These are phyloP conservation scores for Leptonema lineaticorne DNA, from an alignment of 1,140 invertebrate genomes.

Conservation along the genomic window DNA sequence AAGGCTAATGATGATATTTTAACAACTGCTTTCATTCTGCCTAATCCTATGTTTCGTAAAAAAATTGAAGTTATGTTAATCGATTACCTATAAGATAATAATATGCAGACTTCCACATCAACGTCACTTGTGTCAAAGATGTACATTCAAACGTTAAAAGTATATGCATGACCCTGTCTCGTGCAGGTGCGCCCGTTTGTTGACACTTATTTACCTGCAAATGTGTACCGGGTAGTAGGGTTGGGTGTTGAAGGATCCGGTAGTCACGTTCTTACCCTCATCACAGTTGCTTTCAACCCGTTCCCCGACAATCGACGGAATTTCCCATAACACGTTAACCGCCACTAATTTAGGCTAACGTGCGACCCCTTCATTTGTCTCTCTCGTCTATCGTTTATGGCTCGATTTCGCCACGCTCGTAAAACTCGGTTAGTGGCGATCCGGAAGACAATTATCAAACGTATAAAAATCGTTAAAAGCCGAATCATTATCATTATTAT, in stretches of 20 bases:
- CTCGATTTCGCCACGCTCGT: neutral
- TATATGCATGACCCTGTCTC: neutral
- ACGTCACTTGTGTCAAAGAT: too few relatives aligned
- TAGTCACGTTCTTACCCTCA: slow-evolving; percentile 12
- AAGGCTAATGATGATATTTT: too few relatives aligned
- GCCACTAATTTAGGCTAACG: slow-evolving; percentile 9
- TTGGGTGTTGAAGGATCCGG: neutral
- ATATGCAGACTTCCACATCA: too few relatives aligned
- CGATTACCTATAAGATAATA: too few relatives aligned
- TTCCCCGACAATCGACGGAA: slow-evolving; percentile 3
- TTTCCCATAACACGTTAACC: slow-evolving; percentile 16
- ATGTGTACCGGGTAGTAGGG: neutral
- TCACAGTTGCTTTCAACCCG: slow-evolving; percentile 15
- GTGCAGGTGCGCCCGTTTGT: slow-evolving; percentile 9
- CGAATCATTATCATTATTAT: too few relatives aligned
- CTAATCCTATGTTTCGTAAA: too few relatives aligned
- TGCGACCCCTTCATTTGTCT: slow-evolving; percentile 8
- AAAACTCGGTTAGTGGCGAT: neutral
- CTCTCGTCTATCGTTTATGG: neutral
- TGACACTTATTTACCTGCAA: slow-evolving; percentile 18
- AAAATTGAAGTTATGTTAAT: too few relatives aligned
- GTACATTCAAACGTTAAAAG: too few relatives aligned
- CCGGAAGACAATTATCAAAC: too few relatives aligned
- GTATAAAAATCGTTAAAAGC: too few relatives aligned
- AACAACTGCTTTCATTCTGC: too few relatives aligned